Evolutionary conservation across 2,888 invertebrate species (phyloP).

Genomic region (Arctia plantaginis): DNA sequence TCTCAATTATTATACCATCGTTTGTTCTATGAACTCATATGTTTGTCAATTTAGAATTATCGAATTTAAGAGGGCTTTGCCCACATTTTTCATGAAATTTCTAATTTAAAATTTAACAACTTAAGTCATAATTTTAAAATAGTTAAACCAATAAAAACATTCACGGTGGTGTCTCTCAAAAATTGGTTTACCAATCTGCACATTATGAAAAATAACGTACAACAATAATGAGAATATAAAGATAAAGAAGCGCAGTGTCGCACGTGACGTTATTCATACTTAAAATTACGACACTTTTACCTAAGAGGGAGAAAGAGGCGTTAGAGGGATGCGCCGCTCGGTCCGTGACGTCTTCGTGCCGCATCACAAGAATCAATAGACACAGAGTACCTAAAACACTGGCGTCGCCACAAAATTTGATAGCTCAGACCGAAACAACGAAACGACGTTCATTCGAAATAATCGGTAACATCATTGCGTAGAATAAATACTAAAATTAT

Average conservation of each 20-base stretch:
- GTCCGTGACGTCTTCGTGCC: neutral
- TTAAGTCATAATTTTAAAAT: slow-evolving; percentile 32
- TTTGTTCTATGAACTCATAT: slow-evolving; percentile 74
- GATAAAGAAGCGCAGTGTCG: neutral
- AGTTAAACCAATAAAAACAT: slow-evolving; percentile 24
- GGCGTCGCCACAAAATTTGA: neutral
- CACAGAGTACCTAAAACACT: neutral
- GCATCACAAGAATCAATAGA: neutral
- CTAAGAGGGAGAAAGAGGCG: neutral
- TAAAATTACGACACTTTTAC: slow-evolving; percentile 8
- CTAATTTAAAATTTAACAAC: slow-evolving; percentile 44
- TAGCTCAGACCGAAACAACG: neutral
- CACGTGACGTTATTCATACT: slow-evolving; percentile 6
- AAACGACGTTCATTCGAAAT: neutral
- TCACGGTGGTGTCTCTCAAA: neutral
- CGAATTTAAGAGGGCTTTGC: slow-evolving; percentile 61
- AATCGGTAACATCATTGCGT: slow-evolving; percentile 1
- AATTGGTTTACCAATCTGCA: slow-evolving; percentile 1
- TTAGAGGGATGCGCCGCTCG: neutral
- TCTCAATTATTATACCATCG: slow-evolving; percentile 53
- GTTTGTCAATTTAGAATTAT: slow-evolving; percentile 55
- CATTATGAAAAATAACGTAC: neutral
- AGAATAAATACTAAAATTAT: slow-evolving; percentile 6
- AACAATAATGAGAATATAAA: slow-evolving; percentile 13
- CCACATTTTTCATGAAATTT: slow-evolving; percentile 44